A percentile compares a stretch with the other conserved stretches of the same genome.
Conservation (phyloP, 2,797 vertebrate species). For the Somateria mollissima region DNA sequence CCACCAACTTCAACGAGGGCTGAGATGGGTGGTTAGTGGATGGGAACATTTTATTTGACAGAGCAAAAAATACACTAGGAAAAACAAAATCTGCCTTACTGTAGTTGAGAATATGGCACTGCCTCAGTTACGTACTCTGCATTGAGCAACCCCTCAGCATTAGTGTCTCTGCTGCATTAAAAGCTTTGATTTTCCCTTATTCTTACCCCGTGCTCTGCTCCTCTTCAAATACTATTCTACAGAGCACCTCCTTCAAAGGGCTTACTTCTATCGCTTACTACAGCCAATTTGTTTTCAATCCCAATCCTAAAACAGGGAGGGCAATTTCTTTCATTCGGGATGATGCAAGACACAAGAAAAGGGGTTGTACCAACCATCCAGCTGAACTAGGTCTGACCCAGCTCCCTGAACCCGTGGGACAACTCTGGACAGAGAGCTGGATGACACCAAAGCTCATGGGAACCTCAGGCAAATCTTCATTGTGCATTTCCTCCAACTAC, state of each 20-base stretch:
- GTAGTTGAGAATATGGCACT: not conserved
- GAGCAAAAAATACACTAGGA: not conserved
- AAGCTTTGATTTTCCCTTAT: not conserved
- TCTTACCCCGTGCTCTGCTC: rapidly evolving
- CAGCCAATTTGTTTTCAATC: not conserved
- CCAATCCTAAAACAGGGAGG: not conserved
- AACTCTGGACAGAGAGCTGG: not conserved
- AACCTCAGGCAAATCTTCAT: not conserved
- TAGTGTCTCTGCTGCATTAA: not conserved
- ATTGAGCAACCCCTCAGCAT: not conserved
- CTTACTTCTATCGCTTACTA: not conserved
- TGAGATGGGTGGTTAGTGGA: constrained; percentile 1
- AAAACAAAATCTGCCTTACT: rapidly evolving
- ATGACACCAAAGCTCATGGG: not conserved
- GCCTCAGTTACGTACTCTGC: not conserved
- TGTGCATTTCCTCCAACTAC: not conserved
- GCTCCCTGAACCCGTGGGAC: not conserved
- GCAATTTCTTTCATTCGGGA: not conserved
- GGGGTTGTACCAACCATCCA: not conserved
- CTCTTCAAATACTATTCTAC: not conserved
- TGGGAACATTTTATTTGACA: constrained; percentile 6
- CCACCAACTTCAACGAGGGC: constrained; percentile 31
- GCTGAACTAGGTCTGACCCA: not conserved
- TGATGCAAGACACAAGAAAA: not conserved
- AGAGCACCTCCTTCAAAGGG: not conserved